phyloP scores from a whole-genome alignment of 2,113 vertebrate species.

The Octodon degus region DNA sequence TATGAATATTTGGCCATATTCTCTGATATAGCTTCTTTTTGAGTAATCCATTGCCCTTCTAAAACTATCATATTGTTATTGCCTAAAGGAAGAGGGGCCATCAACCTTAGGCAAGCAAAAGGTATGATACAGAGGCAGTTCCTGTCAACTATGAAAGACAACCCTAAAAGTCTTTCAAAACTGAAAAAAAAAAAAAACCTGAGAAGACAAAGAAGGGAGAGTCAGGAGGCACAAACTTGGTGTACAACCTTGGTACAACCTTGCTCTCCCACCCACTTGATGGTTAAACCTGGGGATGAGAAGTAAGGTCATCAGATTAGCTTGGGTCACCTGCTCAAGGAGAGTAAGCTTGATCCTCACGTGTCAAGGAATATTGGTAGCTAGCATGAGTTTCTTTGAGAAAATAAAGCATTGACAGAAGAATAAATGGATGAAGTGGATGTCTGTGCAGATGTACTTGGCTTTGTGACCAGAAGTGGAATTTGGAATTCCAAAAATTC shows the following conservation, averaged over 20 bases:
- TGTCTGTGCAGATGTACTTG: not conserved
- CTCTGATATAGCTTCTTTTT: slow-evolving; percentile 15
- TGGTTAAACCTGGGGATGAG: not conserved
- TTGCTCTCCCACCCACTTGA: not conserved
- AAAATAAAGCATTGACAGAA: not conserved
- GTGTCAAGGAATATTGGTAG: not conserved
- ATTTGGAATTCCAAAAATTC: not conserved
- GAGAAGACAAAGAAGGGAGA: not conserved
- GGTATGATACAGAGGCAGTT: not conserved
- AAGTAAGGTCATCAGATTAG: not conserved
- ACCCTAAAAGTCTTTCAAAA: not conserved
- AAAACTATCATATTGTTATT: not conserved
- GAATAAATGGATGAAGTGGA: not conserved
- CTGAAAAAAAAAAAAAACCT: not conserved
- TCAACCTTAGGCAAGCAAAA: not conserved
- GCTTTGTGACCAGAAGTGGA: not conserved
- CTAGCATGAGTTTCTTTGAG: not conserved
- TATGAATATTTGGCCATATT: not conserved
- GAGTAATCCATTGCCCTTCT: not conserved
- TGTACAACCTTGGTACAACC: not conserved
- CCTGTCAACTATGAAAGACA: not conserved
- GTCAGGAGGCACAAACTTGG: not conserved
- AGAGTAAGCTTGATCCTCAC: not conserved
- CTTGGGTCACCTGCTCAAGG: not conserved
- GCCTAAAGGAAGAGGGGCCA: not conserved